Base-by-base conservation (phyloP, 2,113 vertebrate species). In the Cryptomyrus ogoouensis region DNA sequence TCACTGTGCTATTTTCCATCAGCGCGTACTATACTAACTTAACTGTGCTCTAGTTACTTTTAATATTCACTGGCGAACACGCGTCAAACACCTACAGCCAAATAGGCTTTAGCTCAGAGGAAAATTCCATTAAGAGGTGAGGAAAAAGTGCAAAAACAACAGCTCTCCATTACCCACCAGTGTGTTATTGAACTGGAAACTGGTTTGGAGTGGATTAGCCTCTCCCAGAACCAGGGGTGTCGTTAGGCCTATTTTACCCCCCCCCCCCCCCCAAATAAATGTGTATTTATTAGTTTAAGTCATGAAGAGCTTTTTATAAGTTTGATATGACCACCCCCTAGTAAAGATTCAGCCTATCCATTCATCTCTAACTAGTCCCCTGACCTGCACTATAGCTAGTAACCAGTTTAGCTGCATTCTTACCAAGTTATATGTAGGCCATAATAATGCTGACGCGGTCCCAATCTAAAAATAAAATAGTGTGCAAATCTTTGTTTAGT, bases 11-110 rank as follows among this genome's bases (percentile, higher is more conserved):
- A 80, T 80, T 80, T 80, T 80, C 4, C 5, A 7, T 39, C 35
- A 42, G 74, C 35, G 15, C 13, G 2, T 17, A 80, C 35, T 17
- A 39, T 80, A 17, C 13, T 80, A 80, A 80, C 74, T 80, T 39
- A 80, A 80, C 74, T 80, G 5, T 42, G 74, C 35, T 80, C 74
- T 80, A 80, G 74, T 80, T 80, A 80, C 74, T 42, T 80, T 80
- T 80, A 80, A 80, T 80, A 80, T 17, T 80, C 35, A 42, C 74
- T 42, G 35, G 74, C 74, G 19, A 80, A 42, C 35, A 17, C 35
- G 19, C 31, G 35, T 77, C 31, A 39, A 39, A 42, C 35, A 80
- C 74, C 74, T 80, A 42, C 74, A 42, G 74, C 74, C 74, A 80
- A 27, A 70, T 27, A 31, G n/a, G 62, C 27, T 13, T 66, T 70